A percentile compares a stretch with the other conserved stretches of the same genome.
Evolutionary conservation across 1,140 invertebrate genomes (phyloP).

Genomic region (Drosophila orena): DNA sequence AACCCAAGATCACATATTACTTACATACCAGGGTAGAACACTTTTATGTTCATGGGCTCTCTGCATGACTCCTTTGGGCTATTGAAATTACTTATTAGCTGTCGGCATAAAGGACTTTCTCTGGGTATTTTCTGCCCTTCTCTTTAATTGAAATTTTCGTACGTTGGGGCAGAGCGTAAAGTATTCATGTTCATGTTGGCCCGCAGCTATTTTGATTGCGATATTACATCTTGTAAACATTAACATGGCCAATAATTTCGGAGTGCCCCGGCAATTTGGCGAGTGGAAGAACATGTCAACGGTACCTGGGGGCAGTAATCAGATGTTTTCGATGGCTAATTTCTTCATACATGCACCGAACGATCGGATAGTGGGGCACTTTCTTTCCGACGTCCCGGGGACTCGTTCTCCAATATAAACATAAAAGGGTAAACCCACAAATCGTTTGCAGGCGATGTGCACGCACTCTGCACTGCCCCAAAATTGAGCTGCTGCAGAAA

Average conservation of each 20-base stretch:
- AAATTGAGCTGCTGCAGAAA: slow-evolving; percentile 4
- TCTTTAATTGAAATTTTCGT: slow-evolving; percentile 30
- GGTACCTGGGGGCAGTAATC: slow-evolving; percentile 64
- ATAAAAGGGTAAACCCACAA: slow-evolving; percentile 66
- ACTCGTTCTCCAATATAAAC: slow-evolving; percentile 19
- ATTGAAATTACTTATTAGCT: neutral
- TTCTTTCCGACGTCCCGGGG: slow-evolving; percentile 49
- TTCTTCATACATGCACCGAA: slow-evolving; percentile 61
- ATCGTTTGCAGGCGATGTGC: slow-evolving; percentile 68
- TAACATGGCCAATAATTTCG: slow-evolving; percentile 74
- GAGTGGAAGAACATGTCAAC: slow-evolving; percentile 70
- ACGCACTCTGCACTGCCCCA: slow-evolving; percentile 38
- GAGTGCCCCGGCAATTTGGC: slow-evolving; percentile 43
- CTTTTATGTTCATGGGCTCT: too few relatives aligned
- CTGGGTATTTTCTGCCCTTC: slow-evolving; percentile 1
- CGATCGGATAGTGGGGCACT: slow-evolving; percentile 43
- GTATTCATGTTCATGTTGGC: slow-evolving; percentile 54
- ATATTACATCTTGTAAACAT: slow-evolving; percentile 81
- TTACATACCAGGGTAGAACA: too few relatives aligned
- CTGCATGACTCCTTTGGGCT: too few relatives aligned
- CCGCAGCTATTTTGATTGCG: slow-evolving; percentile 74
- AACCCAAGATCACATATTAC: too few relatives aligned
- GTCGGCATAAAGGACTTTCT: slow-evolving; percentile 26
- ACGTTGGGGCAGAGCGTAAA: slow-evolving; percentile 23
- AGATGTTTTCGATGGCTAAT: slow-evolving; percentile 53